Percentiles rank a stretch among this genome's conserved stretches.
phyloP scores from a whole-genome alignment of 2,113 vertebrate species.

The Archocentrus centrarchus region DNA sequence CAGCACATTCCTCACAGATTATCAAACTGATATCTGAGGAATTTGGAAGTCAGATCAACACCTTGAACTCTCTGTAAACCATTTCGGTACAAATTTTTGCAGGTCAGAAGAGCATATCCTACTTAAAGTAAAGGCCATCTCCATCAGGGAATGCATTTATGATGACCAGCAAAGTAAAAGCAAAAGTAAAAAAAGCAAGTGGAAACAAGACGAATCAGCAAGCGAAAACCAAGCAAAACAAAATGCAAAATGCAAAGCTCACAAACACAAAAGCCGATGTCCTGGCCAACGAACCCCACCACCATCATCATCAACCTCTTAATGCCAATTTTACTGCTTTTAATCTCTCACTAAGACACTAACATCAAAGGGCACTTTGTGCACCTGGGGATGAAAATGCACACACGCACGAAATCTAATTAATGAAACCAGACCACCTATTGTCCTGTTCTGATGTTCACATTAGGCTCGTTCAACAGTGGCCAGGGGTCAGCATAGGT shows the following conservation, averaged over 20 bases:
- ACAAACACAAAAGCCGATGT: not conserved
- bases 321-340: not conserved
- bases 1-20: conserved; percentile 4
- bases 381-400: not conserved
- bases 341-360: not conserved
- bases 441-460: not conserved
- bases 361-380: not conserved
- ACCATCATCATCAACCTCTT: not conserved
- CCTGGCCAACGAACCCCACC: not conserved
- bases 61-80: not conserved
- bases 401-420: not conserved
- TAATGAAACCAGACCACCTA: not conserved
- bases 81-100: not conserved
- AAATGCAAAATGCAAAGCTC: not conserved
- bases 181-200: conserved; percentile 13
- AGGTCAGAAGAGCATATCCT: not conserved
- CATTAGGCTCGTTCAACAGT: not conserved
- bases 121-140: not conserved
- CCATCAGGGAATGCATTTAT: not conserved
- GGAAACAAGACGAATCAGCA: not conserved
- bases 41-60: not conserved
- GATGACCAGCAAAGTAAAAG: not conserved
- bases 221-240: not conserved
- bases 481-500: not conserved
- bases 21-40: conserved; percentile 1